These are phyloP conservation scores for Liolophura sinensis DNA, from an alignment of 1,140 invertebrate species.

Conservation along the genomic window DNA sequence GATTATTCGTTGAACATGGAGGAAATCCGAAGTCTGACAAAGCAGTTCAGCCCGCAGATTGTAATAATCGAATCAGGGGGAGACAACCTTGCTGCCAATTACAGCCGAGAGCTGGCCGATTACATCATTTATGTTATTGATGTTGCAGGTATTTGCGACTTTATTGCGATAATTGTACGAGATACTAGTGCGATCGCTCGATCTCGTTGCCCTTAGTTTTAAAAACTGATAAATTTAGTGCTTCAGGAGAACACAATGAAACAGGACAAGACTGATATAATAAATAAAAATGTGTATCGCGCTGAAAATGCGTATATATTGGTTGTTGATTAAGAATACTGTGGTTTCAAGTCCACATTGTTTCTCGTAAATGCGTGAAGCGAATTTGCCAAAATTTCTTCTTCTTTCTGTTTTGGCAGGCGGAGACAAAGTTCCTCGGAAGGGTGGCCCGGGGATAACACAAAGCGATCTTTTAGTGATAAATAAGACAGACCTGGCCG, in stretches of 20 bases:
- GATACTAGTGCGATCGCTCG: too few species aligned
- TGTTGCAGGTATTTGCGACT: conserved; percentile 48
- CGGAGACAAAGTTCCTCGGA: conserved; percentile 57
- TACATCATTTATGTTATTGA: conserved; percentile 60
- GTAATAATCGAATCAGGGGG: conserved; percentile 58
- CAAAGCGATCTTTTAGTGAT: conserved; percentile 58
- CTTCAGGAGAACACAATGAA: too few species aligned
- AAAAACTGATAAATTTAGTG: too few species aligned
- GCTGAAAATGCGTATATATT: too few species aligned
- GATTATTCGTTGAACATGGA: conserved; percentile 58
- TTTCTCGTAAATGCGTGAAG: too few species aligned
- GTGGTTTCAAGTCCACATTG: too few species aligned
- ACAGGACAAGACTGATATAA: too few species aligned
- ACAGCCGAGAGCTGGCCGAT: conserved; percentile 57
- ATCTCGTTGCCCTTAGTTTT: too few species aligned
- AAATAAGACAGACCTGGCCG: conserved; percentile 58
- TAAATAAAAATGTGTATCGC: too few species aligned
- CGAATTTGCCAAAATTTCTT: too few species aligned
- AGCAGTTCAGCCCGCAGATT: conserved; percentile 50
- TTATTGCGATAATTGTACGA: background rate
- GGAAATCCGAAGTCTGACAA: conserved; percentile 53
- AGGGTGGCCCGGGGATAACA: conserved; percentile 58
- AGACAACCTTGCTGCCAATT: conserved; percentile 58
- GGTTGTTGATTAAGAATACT: too few species aligned
- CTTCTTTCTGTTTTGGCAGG: conserved; percentile 22